A percentile compares a stretch with the other conserved stretches of the same genome.
Conservation (phyloP, 1,140 invertebrate species). For the Trichogramma pretiosum region DNA sequence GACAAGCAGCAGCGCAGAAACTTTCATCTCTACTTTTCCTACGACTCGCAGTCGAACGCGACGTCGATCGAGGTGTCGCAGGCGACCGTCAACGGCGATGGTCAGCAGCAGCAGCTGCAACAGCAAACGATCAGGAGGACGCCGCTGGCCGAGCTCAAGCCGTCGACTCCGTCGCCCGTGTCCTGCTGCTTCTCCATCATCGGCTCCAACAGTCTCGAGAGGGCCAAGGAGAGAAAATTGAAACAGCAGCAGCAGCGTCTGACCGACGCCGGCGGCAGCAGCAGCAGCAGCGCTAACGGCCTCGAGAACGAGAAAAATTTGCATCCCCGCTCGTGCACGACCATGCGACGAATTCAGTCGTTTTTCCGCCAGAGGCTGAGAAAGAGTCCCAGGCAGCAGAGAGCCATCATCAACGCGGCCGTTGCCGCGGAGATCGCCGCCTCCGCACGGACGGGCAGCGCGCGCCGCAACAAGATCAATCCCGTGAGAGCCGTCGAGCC, state of each 20-base stretch:
- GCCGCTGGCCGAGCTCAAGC: conserved; percentile 26
- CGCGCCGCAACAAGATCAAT: conserved; percentile 27
- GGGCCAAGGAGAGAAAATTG: too few species aligned
- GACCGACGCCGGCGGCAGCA: not conserved
- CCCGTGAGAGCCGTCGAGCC: conserved; percentile 23
- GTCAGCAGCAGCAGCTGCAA: not conserved
- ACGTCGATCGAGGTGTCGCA: conserved; percentile 33
- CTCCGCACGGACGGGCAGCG: conserved; percentile 10
- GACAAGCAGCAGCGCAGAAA: conserved; percentile 26
- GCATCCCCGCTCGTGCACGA: conserved; percentile 25
- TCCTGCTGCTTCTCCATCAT: conserved; percentile 40
- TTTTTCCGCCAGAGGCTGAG: conserved; percentile 32
- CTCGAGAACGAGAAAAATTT: conserved; percentile 1
- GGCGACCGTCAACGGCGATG: conserved; percentile 16
- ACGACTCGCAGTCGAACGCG: conserved; percentile 31
- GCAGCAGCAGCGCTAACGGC: not conserved
- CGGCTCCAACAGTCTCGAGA: conserved; percentile 11
- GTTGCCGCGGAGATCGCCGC: too few species aligned
- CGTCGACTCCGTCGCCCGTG: conserved; percentile 38
- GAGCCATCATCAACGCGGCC: too few species aligned
- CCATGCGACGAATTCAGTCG: conserved; percentile 33
- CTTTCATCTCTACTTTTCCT: conserved; percentile 38
- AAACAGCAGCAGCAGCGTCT: not conserved
- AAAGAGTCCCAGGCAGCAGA: conserved; percentile 28
- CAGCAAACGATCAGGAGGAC: not conserved